Conservation (phyloP, 2,888 invertebrate genomes). For the Phymatocera aterrima region DNA sequence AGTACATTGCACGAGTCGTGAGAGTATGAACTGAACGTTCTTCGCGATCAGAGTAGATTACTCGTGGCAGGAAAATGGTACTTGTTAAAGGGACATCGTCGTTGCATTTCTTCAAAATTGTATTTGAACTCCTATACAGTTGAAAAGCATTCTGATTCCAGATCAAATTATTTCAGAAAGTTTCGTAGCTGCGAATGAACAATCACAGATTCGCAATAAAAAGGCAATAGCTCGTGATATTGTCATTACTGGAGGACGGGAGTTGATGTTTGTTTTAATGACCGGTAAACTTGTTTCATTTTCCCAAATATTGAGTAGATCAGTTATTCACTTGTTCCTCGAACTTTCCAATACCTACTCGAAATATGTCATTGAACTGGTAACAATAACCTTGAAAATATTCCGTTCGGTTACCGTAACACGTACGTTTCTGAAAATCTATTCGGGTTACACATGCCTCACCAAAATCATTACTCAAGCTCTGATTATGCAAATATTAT, state of each 20-base stretch:
- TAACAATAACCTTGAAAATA: constrained; percentile 44
- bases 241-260: not conserved
- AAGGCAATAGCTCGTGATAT: not conserved
- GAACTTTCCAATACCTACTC: constrained; percentile 37
- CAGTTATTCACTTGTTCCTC: not conserved
- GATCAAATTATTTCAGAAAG: not conserved
- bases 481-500: not conserved
- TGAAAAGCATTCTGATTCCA: not conserved
- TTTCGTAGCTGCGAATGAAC: not conserved
- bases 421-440: constrained; percentile 2
- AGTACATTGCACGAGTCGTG: not conserved
- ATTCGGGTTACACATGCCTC: not conserved
- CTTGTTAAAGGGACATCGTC: not conserved
- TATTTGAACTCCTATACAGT: not conserved
- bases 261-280: not conserved
- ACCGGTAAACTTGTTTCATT: not conserved
- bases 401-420: constrained; percentile 10
- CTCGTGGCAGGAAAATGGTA: not conserved
- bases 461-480: constrained; percentile 8
- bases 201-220: not conserved
- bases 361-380: not conserved
- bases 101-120: not conserved
- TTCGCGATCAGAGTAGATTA: too few relatives aligned
- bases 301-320: not conserved
- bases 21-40: not conserved